Evolutionary conservation across 2,113 vertebrate genomes (phyloP).

Genomic region (Podilymbus podiceps): DNA sequence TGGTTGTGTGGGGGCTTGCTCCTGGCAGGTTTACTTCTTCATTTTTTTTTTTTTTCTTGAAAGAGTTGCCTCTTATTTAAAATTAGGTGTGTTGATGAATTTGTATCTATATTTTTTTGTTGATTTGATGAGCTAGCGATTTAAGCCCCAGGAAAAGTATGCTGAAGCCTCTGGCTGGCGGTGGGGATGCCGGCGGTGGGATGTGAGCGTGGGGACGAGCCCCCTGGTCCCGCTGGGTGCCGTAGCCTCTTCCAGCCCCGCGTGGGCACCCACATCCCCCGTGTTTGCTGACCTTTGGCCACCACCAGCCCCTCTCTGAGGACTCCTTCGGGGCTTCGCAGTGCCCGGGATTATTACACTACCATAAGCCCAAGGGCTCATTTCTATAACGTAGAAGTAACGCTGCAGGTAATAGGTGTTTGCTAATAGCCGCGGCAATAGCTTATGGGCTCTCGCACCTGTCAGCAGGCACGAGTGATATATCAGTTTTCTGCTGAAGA

Average conservation of each 20-base stretch:
- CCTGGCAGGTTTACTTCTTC: background rate
- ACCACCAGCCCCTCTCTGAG: accelerated
- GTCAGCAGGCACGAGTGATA: background rate
- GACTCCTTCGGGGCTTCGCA: background rate
- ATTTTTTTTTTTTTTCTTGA: background rate
- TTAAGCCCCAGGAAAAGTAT: background rate
- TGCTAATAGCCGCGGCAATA: background rate
- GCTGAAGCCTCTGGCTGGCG: background rate
- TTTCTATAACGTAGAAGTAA: background rate
- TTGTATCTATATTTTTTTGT: background rate
- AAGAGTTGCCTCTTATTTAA: background rate
- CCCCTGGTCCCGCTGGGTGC: background rate
- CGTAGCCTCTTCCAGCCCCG: background rate
- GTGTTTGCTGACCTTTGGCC: background rate
- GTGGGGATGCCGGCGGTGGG: background rate
- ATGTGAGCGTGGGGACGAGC: background rate
- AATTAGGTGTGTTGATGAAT: background rate
- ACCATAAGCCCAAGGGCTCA: background rate
- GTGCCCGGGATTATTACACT: background rate
- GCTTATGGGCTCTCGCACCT: background rate
- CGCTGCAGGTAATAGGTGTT: background rate
- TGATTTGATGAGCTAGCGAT: background rate
- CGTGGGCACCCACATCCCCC: accelerated
- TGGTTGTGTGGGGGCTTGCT: background rate
- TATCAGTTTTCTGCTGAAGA: conserved; percentile 28